Base-by-base conservation (phyloP, 1,140 invertebrate genomes). In the Drosophila takahashii region DNA sequence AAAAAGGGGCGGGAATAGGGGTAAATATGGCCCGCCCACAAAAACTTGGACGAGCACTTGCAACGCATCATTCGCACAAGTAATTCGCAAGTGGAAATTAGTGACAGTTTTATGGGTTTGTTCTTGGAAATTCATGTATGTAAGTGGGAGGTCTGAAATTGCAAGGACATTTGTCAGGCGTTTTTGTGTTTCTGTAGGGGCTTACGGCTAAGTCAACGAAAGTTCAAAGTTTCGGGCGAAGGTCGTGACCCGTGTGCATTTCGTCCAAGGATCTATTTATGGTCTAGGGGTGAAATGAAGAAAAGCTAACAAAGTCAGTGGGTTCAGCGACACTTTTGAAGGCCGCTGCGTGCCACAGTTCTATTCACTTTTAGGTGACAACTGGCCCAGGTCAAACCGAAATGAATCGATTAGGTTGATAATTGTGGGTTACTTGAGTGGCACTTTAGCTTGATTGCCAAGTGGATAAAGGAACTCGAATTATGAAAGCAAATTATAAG, bases 71-170 rank as follows among this genome's bases (percentile, higher is more conserved):
- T 26, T 34, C n/a, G 62, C 34, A 6, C 44, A 26, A 50, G 58
- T 32, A 36, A 53, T 66, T 29, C n/a, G 60, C 36, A 42, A 50
- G 53, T 76, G 52, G 32, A 56, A 56, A 66, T 44, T 39, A 75
- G 76, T 78, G 81, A 81, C 81, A 86, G 62, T 59, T 86, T 78
- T 85, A 71, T 81, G 83, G 78, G 74, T 51, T 85, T 77, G 66
- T 69, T 81, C 78, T 73, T 62, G 72, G 48, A 61, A 39, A 29
- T 6, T 4, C 7, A 29, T 32, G 29, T 8, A 32, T 32, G 29
- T 9, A 57, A 34, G n/a, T 15, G 32, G 18, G 27, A 44, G 32
- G 34, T 29, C 54, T 34, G 44, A 10, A 64, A 50, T 34, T 36
- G 41, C 72, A 76, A 59, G 73, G 62, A 67, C 32, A 29, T 22